A percentile compares a stretch with the other conserved stretches of the same genome.
Evolutionary conservation across 2,888 invertebrate genomes (phyloP).

Genomic region (Drosophila acutilabella): DNA sequence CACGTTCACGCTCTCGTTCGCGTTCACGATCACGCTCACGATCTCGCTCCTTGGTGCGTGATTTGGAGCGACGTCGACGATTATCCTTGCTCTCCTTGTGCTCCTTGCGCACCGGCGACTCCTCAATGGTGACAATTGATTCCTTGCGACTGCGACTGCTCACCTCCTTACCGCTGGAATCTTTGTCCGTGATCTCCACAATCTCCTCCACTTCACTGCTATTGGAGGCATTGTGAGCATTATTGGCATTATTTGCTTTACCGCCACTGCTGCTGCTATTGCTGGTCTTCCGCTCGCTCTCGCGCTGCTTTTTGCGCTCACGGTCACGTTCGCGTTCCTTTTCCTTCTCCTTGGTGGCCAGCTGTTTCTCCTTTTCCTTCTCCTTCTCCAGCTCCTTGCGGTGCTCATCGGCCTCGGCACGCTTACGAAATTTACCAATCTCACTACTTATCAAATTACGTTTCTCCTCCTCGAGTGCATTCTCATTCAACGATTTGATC

Average conservation of each 20-base stretch:
- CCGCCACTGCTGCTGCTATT: conserved; percentile 74
- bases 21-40: conserved; percentile 83
- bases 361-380: conserved; percentile 82
- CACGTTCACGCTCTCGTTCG: conserved; percentile 86
- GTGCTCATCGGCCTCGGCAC: conserved; percentile 87
- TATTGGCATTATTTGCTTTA: not conserved
- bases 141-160: conserved; percentile 60
- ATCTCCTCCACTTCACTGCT: conserved; percentile 58
- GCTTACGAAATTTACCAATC: conserved; percentile 98
- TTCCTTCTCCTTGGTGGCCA: conserved; percentile 83
- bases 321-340: conserved; percentile 85
- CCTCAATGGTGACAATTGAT: conserved; percentile 66
- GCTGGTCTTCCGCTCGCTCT: conserved; percentile 75
- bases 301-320: conserved; percentile 84
- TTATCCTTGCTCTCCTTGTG: conserved; percentile 78
- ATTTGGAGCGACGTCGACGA: conserved; percentile 81
- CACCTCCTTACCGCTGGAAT: conserved; percentile 13
- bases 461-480: conserved; percentile 98
- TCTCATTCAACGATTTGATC: conserved; percentile 90
- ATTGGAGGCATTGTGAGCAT: not conserved
- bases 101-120: conserved; percentile 78
- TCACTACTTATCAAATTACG: conserved; percentile 98
- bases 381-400: conserved; percentile 86
- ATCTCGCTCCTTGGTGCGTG: conserved; percentile 86
- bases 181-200: conserved; percentile 70